Conservation (phyloP, 2,888 invertebrate genomes). For the Drosophila rellima region DNA sequence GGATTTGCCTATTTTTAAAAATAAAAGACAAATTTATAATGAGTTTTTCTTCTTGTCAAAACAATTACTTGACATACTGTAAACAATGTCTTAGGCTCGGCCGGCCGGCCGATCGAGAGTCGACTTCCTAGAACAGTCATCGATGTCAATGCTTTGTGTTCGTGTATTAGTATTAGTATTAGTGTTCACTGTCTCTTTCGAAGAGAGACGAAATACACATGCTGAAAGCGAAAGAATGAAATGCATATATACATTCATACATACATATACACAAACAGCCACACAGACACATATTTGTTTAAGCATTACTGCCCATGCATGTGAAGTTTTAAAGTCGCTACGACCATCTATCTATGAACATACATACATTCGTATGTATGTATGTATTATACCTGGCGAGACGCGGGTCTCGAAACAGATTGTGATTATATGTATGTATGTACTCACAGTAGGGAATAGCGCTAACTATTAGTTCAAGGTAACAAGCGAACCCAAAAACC, state of each 20-base stretch:
- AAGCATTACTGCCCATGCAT: conserved; percentile 1
- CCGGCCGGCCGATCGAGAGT: conserved; percentile 21
- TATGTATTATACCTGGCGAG: conserved; percentile 25
- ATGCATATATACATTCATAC: conserved; percentile 1
- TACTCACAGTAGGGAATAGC: conserved; percentile 64
- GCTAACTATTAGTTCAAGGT: conserved; percentile 76
- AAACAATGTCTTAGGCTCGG: conserved; percentile 15
- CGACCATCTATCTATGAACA: conserved; percentile 12
- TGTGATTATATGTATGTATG: conserved; percentile 20
- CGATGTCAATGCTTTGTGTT: conserved; percentile 5
- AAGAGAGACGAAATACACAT: conserved; percentile 24
- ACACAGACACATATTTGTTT: conserved; percentile 9
- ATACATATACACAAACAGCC: conserved; percentile 4
- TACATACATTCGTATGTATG: conserved; percentile 1
- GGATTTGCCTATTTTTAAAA: background rate
- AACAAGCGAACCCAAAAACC: conserved; percentile 62
- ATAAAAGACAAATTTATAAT: background rate
- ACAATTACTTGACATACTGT: background rate
- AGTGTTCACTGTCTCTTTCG: conserved; percentile 27
- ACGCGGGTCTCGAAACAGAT: conserved; percentile 35
- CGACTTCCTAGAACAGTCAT: conserved; percentile 44
- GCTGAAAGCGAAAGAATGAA: conserved; percentile 23
- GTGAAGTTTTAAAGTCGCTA: conserved; percentile 8
- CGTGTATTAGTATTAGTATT: conserved; percentile 1
- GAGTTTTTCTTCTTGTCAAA: background rate